Percentiles rank a stretch among this genome's conserved stretches.
Conservation (phyloP, 64 coral and sea anemone genomes). For the Exaiptasia diaphana region DNA sequence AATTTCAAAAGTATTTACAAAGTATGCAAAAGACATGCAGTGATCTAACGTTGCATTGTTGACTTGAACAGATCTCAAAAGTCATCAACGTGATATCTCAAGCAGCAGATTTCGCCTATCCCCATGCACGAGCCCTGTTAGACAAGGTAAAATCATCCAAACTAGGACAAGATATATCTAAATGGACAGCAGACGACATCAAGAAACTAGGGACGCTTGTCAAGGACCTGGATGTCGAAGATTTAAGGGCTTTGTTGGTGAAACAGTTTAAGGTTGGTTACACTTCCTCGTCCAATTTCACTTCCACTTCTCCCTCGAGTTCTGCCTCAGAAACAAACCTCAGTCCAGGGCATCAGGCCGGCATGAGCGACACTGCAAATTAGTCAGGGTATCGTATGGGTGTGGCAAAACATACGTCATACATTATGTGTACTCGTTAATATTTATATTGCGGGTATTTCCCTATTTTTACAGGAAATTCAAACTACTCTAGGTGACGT, state of each 20-base stretch:
- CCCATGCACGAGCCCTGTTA: constrained; percentile 62
- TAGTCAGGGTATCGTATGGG: no score
- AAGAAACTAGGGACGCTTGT: constrained; percentile 68
- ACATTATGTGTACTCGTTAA: no score
- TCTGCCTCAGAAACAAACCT: neutral
- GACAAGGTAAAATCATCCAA: constrained; percentile 68
- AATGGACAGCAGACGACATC: constrained; percentile 47
- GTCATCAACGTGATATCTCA: constrained; percentile 43
- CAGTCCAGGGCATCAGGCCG: no score
- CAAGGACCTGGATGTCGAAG: constrained; percentile 55
- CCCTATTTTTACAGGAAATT: constrained; percentile 27
- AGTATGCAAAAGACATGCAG: no score
- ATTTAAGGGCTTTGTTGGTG: constrained; percentile 41
- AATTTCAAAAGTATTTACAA: no score
- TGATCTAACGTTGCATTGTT: neutral
- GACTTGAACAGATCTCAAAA: constrained; percentile 18
- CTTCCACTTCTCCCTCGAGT: neutral
- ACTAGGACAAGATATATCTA: constrained; percentile 25
- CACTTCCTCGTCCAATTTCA: neutral
- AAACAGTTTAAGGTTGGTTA: constrained; percentile 65
- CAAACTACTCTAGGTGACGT: constrained; percentile 45
- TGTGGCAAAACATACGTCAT: no score
- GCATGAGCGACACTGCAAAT: no score
- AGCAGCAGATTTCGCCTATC: constrained; percentile 42
- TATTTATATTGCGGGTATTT: no score